Evolutionary conservation across 2,888 invertebrate species (phyloP).

Genomic region (Hypomecis atomaria): DNA sequence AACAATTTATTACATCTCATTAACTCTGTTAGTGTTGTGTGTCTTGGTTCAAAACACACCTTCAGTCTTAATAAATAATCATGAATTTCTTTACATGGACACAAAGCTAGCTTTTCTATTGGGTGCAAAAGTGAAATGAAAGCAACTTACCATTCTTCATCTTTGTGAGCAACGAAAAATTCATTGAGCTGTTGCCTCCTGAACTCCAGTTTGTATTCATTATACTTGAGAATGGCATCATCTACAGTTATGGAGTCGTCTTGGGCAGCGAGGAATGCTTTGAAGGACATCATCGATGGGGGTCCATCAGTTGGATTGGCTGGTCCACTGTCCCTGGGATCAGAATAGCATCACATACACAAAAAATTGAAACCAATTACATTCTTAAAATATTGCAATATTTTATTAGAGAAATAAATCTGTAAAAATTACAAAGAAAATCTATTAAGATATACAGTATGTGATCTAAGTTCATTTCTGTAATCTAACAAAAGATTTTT

Average conservation of each 20-base stretch:
- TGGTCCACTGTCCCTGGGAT: constrained; percentile 75
- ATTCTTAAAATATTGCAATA: background rate
- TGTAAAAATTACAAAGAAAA: background rate
- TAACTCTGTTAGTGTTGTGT: too few species aligned
- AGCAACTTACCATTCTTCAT: constrained; percentile 98
- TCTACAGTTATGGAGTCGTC: constrained; percentile 99
- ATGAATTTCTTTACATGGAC: constrained; percentile 1
- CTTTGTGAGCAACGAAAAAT: constrained; percentile 99
- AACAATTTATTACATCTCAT: too few species aligned
- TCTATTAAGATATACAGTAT: background rate
- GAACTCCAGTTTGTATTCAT: constrained; percentile 99
- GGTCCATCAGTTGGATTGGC: constrained; percentile 87
- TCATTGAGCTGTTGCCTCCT: constrained; percentile 98
- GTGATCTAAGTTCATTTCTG: background rate
- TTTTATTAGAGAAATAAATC: background rate
- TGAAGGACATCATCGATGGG: constrained; percentile 98
- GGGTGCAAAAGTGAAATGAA: constrained; percentile 25
- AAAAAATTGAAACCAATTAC: constrained; percentile 10
- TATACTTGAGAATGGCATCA: constrained; percentile 98
- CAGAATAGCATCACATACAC: constrained; percentile 21
- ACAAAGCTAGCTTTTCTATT: constrained; percentile 32
- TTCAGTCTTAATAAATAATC: background rate
- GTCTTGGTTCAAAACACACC: too few species aligned
- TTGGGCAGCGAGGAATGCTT: constrained; percentile 97
- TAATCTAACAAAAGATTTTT: background rate